These are phyloP conservation scores for Drosophila greeni DNA, from an alignment of 2,888 invertebrate species.

Conservation along the genomic window DNA sequence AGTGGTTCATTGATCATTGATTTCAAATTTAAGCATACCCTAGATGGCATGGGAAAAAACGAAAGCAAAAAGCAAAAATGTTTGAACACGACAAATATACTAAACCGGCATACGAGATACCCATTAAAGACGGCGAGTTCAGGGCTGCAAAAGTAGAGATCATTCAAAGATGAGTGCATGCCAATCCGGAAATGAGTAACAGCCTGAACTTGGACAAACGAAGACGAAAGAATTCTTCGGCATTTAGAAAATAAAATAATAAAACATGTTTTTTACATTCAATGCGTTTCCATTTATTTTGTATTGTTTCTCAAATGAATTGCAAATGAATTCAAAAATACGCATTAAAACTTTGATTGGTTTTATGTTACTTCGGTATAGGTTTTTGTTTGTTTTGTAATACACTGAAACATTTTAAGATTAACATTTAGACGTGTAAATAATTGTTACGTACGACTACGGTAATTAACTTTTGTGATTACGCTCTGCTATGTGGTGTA, in stretches of 20 bases:
- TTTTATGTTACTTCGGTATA: slow-evolving; percentile 36
- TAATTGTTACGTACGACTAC: slow-evolving; percentile 50
- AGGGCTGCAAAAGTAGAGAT: no score
- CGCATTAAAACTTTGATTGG: slow-evolving; percentile 50
- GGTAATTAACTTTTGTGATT: slow-evolving; percentile 52
- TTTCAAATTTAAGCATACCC: no score
- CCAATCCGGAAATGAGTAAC: no score
- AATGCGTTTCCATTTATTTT: slow-evolving; percentile 68
- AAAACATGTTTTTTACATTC: slow-evolving; percentile 49
- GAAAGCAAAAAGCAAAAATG: no score
- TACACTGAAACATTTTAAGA: slow-evolving; percentile 60
- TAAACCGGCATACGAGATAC: no score
- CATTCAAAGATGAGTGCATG: no score
- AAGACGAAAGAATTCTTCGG: not conserved
- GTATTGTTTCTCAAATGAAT: slow-evolving; percentile 70
- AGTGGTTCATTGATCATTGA: no score
- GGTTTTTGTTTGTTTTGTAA: slow-evolving; percentile 34
- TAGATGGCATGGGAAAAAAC: no score
- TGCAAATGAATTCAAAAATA: slow-evolving; percentile 72
- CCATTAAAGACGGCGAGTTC: no score
- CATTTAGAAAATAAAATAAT: not conserved
- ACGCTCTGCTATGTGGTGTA: slow-evolving; percentile 22
- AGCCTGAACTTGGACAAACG: not conserved
- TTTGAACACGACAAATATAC: no score
- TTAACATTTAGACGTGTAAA: slow-evolving; percentile 73